A percentile compares a stretch with the other conserved stretches of the same genome.
Evolutionary conservation across 2,113 vertebrate genomes (phyloP).

Genomic region (Gallinago paraguaiae): DNA sequence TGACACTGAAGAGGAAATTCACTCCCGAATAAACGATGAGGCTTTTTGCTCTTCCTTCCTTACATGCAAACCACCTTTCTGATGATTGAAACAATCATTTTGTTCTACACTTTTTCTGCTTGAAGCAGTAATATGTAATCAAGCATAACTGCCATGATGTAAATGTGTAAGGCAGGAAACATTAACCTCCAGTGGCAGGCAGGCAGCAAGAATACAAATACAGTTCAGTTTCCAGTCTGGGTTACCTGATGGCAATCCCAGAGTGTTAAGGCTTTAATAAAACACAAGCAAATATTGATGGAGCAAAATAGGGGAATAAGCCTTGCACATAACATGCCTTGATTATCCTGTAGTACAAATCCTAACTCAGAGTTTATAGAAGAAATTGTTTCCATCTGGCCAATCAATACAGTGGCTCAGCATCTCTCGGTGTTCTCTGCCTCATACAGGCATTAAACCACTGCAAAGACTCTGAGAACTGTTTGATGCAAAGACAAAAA

Average conservation of each 20-base stretch:
- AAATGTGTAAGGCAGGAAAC: not conserved
- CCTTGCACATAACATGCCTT: fast-evolving
- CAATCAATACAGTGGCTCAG: not conserved
- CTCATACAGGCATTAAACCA: not conserved
- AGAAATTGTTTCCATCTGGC: not conserved
- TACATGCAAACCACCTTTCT: not conserved
- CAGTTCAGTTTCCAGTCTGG: not conserved
- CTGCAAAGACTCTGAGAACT: not conserved
- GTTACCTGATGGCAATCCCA: not conserved
- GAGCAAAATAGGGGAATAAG: not conserved
- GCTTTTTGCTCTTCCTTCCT: not conserved
- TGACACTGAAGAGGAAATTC: not conserved
- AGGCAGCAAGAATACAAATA: not conserved
- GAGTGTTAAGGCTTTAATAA: not conserved
- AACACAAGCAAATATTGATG: not conserved
- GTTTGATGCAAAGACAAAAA: not conserved
- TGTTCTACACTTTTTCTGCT: not conserved
- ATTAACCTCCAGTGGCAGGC: not conserved
- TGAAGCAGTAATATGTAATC: not conserved
- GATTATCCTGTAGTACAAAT: not conserved
- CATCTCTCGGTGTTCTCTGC: not conserved
- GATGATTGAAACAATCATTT: not conserved
- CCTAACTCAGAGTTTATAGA: not conserved
- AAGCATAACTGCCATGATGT: not conserved
- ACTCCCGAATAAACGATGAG: not conserved